phyloP scores from a whole-genome alignment of 2,888 invertebrate species.

The Spialia ferax region DNA sequence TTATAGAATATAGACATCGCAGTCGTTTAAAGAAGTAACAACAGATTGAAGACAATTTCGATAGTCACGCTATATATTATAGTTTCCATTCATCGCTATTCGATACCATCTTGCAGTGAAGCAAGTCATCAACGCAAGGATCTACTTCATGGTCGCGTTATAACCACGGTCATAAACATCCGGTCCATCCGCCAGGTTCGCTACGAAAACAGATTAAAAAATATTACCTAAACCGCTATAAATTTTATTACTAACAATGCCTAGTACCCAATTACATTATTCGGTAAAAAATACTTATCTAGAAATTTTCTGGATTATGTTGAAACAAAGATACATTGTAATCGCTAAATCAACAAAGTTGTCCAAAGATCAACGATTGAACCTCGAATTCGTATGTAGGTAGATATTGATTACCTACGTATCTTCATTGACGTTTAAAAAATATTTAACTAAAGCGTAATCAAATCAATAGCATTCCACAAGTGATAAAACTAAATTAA shows the following conservation, averaged over 20 bases:
- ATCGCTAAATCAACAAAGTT: background rate
- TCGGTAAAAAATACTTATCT: constrained; percentile 56
- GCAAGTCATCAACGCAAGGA: constrained; percentile 29
- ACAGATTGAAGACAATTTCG: background rate
- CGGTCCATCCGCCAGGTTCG: constrained; percentile 31
- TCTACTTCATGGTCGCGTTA: constrained; percentile 4
- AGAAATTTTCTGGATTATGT: constrained; percentile 45
- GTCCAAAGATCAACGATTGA: background rate
- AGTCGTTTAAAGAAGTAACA: background rate
- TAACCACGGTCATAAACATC: constrained; percentile 22
- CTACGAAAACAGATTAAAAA: constrained; percentile 41
- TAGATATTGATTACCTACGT: background rate
- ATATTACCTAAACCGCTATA: constrained; percentile 48
- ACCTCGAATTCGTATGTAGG: background rate
- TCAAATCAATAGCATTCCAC: background rate
- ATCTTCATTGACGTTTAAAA: background rate
- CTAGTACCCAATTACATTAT: constrained; percentile 59
- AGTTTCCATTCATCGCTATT: constrained; percentile 25
- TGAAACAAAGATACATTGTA: constrained; percentile 6
- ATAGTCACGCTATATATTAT: background rate
- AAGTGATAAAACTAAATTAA: background rate
- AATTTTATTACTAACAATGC: constrained; percentile 54
- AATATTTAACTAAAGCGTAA: background rate
- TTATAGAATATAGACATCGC: background rate
- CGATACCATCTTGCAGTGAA: constrained; percentile 13